A percentile compares a stretch with the other conserved stretches of the same genome.
phyloP scores from a whole-genome alignment of 92 coral and sea anemone species.

The Scolanthus callimorphus region DNA sequence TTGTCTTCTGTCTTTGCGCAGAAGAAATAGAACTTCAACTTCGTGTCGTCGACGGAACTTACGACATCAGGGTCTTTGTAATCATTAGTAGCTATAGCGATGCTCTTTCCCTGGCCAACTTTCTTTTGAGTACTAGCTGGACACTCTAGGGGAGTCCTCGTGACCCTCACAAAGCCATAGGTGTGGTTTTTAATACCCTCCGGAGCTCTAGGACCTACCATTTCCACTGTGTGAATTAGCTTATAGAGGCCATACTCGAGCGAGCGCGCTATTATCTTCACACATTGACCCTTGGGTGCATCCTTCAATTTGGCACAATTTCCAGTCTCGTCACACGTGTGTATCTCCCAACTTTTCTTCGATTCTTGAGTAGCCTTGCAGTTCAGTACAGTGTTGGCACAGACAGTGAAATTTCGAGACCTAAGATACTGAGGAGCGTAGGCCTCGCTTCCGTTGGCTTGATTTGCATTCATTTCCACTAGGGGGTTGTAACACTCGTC shows the following conservation, averaged over 20 bases:
- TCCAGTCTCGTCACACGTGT: constrained; percentile 9
- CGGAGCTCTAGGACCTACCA: constrained; percentile 48
- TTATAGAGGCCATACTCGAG: constrained; percentile 50
- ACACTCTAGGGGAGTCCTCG: constrained; percentile 50
- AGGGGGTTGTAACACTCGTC: constrained; percentile 77
- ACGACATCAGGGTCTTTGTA: constrained; percentile 77
- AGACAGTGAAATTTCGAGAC: constrained; percentile 29
- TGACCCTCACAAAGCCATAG: constrained; percentile 45
- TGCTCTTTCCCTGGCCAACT: constrained; percentile 56
- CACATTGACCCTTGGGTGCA: constrained; percentile 3
- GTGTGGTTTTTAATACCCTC: constrained; percentile 37
- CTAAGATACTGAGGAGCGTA: constrained; percentile 32
- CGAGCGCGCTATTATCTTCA: constrained; percentile 29
- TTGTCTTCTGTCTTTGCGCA: constrained; percentile 46
- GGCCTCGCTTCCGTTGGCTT: constrained; percentile 38
- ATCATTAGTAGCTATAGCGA: constrained; percentile 30
- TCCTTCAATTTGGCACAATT: constrained; percentile 16
- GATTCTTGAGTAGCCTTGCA: constrained; percentile 83
- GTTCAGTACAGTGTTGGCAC: constrained; percentile 36
- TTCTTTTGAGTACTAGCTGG: constrained; percentile 61
- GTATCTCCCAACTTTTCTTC: constrained; percentile 42
- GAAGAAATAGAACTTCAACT: constrained; percentile 51
- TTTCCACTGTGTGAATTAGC: constrained; percentile 30
- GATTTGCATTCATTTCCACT: constrained; percentile 44
- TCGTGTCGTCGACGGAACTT: constrained; percentile 6